Evolutionary conservation across 2,113 vertebrate species (phyloP).

Genomic region (Vidua macroura): DNA sequence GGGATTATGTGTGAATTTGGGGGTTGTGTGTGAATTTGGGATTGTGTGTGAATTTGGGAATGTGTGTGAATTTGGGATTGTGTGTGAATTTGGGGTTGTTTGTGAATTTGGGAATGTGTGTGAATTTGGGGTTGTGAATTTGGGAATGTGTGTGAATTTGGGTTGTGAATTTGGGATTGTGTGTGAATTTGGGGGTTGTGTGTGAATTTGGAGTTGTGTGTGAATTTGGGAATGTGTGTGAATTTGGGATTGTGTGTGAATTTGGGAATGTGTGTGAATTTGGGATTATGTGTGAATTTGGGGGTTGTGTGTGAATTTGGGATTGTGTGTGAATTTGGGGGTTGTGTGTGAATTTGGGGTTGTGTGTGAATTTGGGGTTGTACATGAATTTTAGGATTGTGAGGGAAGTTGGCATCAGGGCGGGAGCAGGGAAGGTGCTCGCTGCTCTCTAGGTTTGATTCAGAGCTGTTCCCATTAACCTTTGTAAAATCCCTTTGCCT

Average conservation of each 20-base stretch:
- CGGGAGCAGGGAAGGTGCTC: background rate
- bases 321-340: background rate
- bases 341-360: background rate
- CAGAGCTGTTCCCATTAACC: background rate
- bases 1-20: background rate
- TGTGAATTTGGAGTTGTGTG: background rate
- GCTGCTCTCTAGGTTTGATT: background rate
- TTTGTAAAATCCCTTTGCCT: background rate
- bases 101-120: background rate
- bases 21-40: accelerated
- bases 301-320: background rate
- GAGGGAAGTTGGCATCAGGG: no score
- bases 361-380: accelerated
- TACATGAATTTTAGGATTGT: no score
- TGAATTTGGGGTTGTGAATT: background rate
- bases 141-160: background rate
- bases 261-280: background rate
- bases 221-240: background rate
- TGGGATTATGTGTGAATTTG: accelerated
- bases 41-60: no score
- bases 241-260: no score
- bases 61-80: accelerated
- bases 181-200: background rate
- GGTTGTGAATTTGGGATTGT: background rate
- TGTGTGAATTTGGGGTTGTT: background rate